Percentiles rank a stretch among this genome's conserved stretches.
Conservation (phyloP, 2,113 vertebrate species). For the Thalassoma bifasciatum region DNA sequence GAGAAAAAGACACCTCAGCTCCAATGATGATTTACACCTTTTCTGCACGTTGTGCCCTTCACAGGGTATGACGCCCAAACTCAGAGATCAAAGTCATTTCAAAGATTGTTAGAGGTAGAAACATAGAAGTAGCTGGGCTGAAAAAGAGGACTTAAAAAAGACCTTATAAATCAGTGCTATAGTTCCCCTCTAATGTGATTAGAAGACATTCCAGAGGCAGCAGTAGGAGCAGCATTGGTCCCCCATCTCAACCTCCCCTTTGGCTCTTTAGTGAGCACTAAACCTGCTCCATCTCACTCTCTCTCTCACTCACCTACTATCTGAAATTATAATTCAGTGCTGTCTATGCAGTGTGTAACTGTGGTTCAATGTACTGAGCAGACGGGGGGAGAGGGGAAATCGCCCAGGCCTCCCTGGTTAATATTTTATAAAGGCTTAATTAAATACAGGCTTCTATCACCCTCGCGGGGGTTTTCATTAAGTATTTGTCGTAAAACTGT, state of each 20-base stretch:
- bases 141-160: conserved; percentile 76
- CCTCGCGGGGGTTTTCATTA: conserved; percentile 83
- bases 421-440: conserved; percentile 86
- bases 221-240: conserved; percentile 60
- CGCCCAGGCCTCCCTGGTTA: conserved; percentile 74
- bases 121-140: conserved; percentile 57
- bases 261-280: conserved; percentile 70
- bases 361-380: conserved; percentile 75
- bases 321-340: conserved; percentile 74
- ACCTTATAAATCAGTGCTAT: conserved; percentile 78
- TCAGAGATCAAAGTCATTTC: conserved; percentile 75
- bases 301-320: conserved; percentile 58
- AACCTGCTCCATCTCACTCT: conserved; percentile 42
- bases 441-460: conserved; percentile 83
- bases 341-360: conserved; percentile 64
- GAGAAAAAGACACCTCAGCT: conserved; percentile 47
- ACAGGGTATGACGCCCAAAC: conserved; percentile 72
- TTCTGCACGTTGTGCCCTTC: conserved; percentile 65
- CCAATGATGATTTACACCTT: conserved; percentile 71
- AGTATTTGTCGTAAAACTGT: conserved; percentile 84
- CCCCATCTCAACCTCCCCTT: conserved; percentile 71
- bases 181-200: conserved; percentile 76
- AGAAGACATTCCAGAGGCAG: conserved; percentile 73
- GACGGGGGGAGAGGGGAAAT: conserved; percentile 70
- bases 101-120: conserved; percentile 74